Evolutionary conservation across 1,140 invertebrate genomes (phyloP), one percentile per base, ranked within the genome.

Genomic region (Drosophila parabipectinata): DNA sequence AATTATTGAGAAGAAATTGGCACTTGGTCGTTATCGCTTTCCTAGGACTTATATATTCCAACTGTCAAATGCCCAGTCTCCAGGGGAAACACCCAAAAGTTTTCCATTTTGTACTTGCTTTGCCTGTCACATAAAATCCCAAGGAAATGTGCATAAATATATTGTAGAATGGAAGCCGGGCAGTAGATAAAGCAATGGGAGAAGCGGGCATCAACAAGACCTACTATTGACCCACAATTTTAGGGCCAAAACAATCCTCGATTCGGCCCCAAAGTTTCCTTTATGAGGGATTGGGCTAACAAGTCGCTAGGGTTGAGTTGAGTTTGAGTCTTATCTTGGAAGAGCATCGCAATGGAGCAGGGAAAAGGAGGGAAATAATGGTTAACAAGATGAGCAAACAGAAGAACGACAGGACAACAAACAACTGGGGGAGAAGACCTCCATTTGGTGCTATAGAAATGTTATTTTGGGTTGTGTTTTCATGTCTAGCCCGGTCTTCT

Each of bases 71-170:
- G 51, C 68, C 26, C 28, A 66, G n/a, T 39, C 66, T 39, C 52
- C 28, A n/a, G 24, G 52, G 21, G 21, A 34, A 30, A 52, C 12
- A 0, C 50, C 21, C 51, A 24, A 57, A 69, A 57, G 26, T 69
- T 50, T 56, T 32, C 30, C 63, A 69, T 69, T 69, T 69, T 32
- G 48, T 48, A 69, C 63, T 68, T 69, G 44, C 51, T 41, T 69
- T n/a, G 41, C 30, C 51, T 68, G 63, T 69, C 64, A 68, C 63
- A 69, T 69, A 69, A 68, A 69, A 69, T 69, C 12, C 44, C n/a
- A 57, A 32, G 1, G 44, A 68, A 69, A 57, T 69, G 63, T 69
- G 64, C 51, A 69, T 57, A 69, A 57, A 68, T 55, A 56, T 69
- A 56, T 56, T 18, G 26, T 39, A 48, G 39, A 68, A 32, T 30